Base-by-base conservation (phyloP, 2,888 invertebrate genomes). In the Cyaniris semiargus region DNA sequence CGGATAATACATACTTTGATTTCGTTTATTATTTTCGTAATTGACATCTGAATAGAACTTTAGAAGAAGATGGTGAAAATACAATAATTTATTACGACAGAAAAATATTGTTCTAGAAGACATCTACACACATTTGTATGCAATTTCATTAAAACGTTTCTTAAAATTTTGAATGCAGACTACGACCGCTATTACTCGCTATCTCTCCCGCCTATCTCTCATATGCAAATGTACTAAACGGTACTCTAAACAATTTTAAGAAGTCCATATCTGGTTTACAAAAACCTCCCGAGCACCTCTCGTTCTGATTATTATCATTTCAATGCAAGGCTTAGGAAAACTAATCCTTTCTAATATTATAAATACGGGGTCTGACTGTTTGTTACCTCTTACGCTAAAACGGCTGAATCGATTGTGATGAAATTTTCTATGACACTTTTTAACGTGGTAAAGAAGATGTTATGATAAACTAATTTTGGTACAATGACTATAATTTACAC, bases 181-280 rank as follows among this genome's bases (percentile, higher is more conserved):
- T 78, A 77, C 78, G 80, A 77, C 80, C 81, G 79, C 78, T 78
- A 78, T 79, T 78, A 79, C 56, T 70, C 76, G 77, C 78, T 81
- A 83, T 82, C 82, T 80, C 44, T 72, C 60, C 53, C 78, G 76
- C 58, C 75, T 80, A 81, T 82, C 82, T 81, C 78, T 79, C 78
- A 76, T 79, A 82, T 82, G 83, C 81, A 80, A 83, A 83, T 82
- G 79, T 76, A 76, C 77, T 70, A 78, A 81, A 81, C 81, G 81
- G 81, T 80, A 79, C 79, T 77, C 77, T 77, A 79, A 79, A 79
- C 77, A 79, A 81, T 81, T 82, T 82, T 80, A 80, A 78, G 80
- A 81, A 81, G 79, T 79, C 78, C 80, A 78, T 78, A 80, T 80
- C 80, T 80, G 80, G 78, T 77, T 78, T 81, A 80, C 76, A 58